Evolutionary conservation across 2,113 vertebrate genomes (phyloP).

Genomic region (Aptenodytes forsteri): DNA sequence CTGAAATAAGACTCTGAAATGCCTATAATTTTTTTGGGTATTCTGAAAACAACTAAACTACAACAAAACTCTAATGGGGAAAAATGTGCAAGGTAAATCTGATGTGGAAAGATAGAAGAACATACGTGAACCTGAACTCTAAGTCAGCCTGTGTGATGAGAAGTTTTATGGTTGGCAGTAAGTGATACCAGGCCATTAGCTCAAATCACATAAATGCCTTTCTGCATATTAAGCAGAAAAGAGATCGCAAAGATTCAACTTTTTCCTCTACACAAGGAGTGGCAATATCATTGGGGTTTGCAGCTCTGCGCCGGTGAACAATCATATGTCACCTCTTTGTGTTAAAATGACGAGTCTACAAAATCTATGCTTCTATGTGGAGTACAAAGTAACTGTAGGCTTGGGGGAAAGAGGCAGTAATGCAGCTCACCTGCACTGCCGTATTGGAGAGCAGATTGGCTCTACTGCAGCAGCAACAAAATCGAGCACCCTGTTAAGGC

Average conservation of each 20-base stretch:
- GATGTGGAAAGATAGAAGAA: background rate
- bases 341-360: background rate
- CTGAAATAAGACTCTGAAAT: background rate
- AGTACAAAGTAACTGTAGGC: no score
- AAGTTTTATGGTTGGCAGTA: background rate
- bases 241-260: background rate
- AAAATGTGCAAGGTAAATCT: background rate
- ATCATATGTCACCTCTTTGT: background rate
- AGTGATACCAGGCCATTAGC: background rate
- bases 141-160: background rate
- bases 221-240: background rate
- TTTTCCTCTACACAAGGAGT: background rate
- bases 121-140: background rate
- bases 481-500: no score
- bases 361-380: background rate
- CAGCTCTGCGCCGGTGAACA: background rate
- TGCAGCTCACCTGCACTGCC: background rate
- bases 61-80: background rate
- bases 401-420: background rate
- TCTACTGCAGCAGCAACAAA: background rate
- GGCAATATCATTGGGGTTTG: background rate
- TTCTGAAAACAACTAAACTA: background rate
- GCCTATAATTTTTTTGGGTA: background rate
- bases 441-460: background rate
- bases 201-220: background rate